phyloP scores from a whole-genome alignment of 2,888 invertebrate species.

The Nemoura dubitans region DNA sequence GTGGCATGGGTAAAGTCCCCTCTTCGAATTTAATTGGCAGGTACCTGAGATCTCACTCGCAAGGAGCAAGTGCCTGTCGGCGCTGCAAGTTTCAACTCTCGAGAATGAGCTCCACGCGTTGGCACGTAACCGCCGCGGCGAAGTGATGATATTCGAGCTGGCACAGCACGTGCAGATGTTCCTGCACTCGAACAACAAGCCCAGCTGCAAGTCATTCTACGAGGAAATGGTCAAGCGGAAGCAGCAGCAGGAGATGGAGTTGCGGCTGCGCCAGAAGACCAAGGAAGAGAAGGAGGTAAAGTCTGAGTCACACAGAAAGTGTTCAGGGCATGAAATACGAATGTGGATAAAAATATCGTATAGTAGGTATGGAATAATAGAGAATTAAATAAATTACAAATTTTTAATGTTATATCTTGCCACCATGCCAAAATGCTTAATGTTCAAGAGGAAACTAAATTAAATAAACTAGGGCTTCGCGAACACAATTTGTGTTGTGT shows the following conservation, averaged over 20 bases:
- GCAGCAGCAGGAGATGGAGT: constrained; percentile 70
- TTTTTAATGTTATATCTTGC: too few relatives aligned
- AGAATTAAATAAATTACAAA: too few relatives aligned
- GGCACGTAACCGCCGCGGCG: constrained; percentile 71
- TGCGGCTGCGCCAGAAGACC: constrained; percentile 68
- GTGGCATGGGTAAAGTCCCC: too few relatives aligned
- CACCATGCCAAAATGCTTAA: too few relatives aligned
- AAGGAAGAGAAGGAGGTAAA: constrained; percentile 73
- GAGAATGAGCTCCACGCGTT: constrained; percentile 68
- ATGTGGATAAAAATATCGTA: too few relatives aligned
- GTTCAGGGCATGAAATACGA: too few relatives aligned
- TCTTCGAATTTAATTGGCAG: constrained; percentile 52
- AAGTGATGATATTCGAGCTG: constrained; percentile 88
- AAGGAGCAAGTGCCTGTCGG: constrained; percentile 83
- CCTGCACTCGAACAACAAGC: constrained; percentile 82
- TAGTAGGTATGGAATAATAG: too few relatives aligned
- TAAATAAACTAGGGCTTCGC: too few relatives aligned
- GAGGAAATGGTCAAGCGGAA: constrained; percentile 87
- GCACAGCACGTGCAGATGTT: constrained; percentile 81
- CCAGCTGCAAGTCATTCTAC: constrained; percentile 83
- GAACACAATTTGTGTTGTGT: too few relatives aligned
- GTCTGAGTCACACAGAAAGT: constrained; percentile 37
- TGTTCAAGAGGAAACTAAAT: too few relatives aligned
- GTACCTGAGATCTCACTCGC: constrained; percentile 74
- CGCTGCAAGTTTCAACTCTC: constrained; percentile 71